Conservation (phyloP, 2,797 vertebrate species). For the Leptoclinus maculatus region DNA sequence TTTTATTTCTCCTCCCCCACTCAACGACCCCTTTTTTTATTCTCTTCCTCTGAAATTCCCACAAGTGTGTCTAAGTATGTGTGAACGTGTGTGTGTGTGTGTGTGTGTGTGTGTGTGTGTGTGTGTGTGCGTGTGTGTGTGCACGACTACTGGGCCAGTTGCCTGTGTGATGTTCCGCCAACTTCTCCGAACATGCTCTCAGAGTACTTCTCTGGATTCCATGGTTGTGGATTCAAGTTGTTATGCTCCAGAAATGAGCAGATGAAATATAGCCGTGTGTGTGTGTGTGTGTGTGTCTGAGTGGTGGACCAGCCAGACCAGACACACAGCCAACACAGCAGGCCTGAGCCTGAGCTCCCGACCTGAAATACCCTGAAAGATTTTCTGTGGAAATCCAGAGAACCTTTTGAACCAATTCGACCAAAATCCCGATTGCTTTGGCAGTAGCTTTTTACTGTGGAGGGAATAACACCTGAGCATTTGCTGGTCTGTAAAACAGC, state of each 20-base stretch:
- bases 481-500: slow-evolving; percentile 47
- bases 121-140: slow-evolving; percentile 17
- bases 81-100: slow-evolving; percentile 23
- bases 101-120: slow-evolving; percentile 23
- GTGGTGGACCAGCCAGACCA: slow-evolving; percentile 43
- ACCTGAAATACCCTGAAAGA: slow-evolving; percentile 24
- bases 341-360: background rate
- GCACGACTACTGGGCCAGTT: slow-evolving; percentile 58
- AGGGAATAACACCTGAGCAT: slow-evolving; percentile 53
- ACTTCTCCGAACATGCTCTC: slow-evolving; percentile 62
- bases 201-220: slow-evolving; percentile 55
- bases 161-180: slow-evolving; percentile 77
- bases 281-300: slow-evolving; percentile 27
- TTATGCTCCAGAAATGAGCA: slow-evolving; percentile 58
- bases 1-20: slow-evolving; percentile 46
- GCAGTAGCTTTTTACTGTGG: slow-evolving; percentile 31
- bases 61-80: slow-evolving; percentile 30
- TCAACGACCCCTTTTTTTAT: slow-evolving; percentile 36
- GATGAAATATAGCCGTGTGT: slow-evolving; percentile 54
- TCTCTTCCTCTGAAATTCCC: slow-evolving; percentile 55
- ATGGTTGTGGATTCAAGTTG: slow-evolving; percentile 58
- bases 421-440: background rate
- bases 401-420: slow-evolving; percentile 19
- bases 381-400: slow-evolving; percentile 13
- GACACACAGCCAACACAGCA: slow-evolving; percentile 29